Conservation (phyloP, 2,888 invertebrate species). For the Sturmia bella region DNA sequence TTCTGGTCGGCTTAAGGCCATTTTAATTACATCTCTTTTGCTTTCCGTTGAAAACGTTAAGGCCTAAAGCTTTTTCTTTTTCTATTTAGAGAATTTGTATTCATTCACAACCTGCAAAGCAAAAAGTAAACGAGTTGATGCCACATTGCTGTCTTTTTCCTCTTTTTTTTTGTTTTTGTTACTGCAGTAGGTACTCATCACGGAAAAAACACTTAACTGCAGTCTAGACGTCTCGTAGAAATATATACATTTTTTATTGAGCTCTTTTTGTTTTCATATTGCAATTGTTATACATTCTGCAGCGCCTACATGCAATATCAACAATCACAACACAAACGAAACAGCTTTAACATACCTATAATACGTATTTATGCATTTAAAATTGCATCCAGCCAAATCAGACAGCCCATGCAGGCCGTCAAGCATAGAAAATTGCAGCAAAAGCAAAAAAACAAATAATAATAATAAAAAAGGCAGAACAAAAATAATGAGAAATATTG, state of each 20-base stretch:
- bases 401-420: slow-evolving; percentile 38
- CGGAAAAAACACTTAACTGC: slow-evolving; percentile 77
- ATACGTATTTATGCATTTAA: slow-evolving; percentile 45
- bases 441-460: slow-evolving; percentile 30
- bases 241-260: slow-evolving; percentile 36
- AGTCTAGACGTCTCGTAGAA: slow-evolving; percentile 76
- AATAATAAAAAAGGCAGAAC: slow-evolving; percentile 25
- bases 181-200: slow-evolving; percentile 70
- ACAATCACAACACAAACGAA: slow-evolving; percentile 54
- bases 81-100: slow-evolving; percentile 42
- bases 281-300: slow-evolving; percentile 64
- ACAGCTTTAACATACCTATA: no score
- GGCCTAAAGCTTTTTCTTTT: slow-evolving; percentile 25
- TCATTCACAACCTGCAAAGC: slow-evolving; percentile 28
- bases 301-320: slow-evolving; percentile 66
- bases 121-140: slow-evolving; percentile 33
- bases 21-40: neutral
- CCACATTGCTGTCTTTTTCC: slow-evolving; percentile 51
- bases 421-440: slow-evolving; percentile 58
- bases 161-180: slow-evolving; percentile 61
- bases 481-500: slow-evolving; percentile 65
- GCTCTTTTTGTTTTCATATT: slow-evolving; percentile 54
- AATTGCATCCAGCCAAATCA: slow-evolving; percentile 55
- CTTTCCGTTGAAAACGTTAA: slow-evolving; percentile 31
- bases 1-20: neutral